Base-by-base conservation (phyloP, 2,888 invertebrate genomes). In the Marasmarcha lunaedactyla region DNA sequence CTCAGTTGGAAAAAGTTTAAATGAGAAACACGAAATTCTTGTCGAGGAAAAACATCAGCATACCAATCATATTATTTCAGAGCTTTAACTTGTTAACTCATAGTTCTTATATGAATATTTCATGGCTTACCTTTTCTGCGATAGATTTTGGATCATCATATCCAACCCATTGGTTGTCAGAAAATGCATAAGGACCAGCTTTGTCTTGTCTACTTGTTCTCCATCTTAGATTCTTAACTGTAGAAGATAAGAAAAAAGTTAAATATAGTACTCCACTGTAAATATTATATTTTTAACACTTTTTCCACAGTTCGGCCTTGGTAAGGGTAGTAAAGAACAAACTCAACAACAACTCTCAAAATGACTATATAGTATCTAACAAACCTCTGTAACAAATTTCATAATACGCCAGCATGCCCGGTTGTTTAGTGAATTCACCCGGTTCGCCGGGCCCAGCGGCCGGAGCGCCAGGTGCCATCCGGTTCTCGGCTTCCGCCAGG, bases 361-460 rank as follows among this genome's bases (percentile, higher is more conserved):
- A n/a, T n/a, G n/a, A n/a, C n/a, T n/a, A n/a, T 14, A 14, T 11
- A 12, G 10, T 20, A 5, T 20, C 20, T 20, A 20, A n/a, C 51
- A 42, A 48, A 84, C 85, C 72, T 68, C 88, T 85, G 40, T 90
- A 87, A 55, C 94, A 94, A 46, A 95, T 89, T 78, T 95, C 95
- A 55, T 93, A 93, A 62, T 93, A 95, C 0, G 93, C 89, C 52
- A 95, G 62, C 92, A 94, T 94, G 54, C 95, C 95, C 0, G 93
- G 92, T 65, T 94, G 94, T 46, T 89, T 89, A 0, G 94, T 94
- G 46, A 88, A 90, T 58, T 93, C 91, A 14, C 94, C 94, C 0
- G 93, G 85, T 38, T 87, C 87, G 0, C 95, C 95, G 0, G 93
- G 90, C 0, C 93, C 94, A 0, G 85, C 84, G 0, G 90, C 85